Percentiles rank a stretch among this genome's conserved stretches.
phyloP scores from a whole-genome alignment of 2,888 invertebrate genomes.

The Himalopsyche tibetana region DNA sequence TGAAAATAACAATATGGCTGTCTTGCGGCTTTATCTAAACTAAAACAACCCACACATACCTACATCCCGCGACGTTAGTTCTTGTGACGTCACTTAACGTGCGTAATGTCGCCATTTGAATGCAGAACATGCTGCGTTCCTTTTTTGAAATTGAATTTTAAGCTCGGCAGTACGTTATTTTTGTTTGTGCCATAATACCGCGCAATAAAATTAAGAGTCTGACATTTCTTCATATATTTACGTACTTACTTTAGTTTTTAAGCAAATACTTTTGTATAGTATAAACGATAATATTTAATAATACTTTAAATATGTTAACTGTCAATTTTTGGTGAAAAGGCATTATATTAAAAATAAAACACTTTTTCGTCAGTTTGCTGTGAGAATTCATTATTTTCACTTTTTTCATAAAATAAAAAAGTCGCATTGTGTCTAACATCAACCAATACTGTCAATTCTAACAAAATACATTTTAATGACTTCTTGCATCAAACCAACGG shows the following conservation, averaged over 20 bases:
- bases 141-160: slow-evolving; percentile 42
- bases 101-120: slow-evolving; percentile 36
- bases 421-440: no score
- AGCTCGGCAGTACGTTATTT: not conserved
- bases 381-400: no score
- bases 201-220: not conserved
- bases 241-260: not conserved
- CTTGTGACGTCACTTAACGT: slow-evolving; percentile 29
- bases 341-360: no score
- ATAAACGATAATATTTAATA: no score
- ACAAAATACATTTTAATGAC: no score
- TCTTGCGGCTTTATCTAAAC: not conserved
- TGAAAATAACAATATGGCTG: slow-evolving; percentile 40
- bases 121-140: slow-evolving; percentile 34
- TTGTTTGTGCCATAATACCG: not conserved
- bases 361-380: no score
- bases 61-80: not conserved
- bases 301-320: no score
- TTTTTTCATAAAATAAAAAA: no score
- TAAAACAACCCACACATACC: not conserved
- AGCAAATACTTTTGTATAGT: no score
- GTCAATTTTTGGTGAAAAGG: no score
- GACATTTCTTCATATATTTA: not conserved
- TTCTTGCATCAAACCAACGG: no score
- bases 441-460: no score